Evolutionary conservation across 1,140 invertebrate genomes (phyloP).

Genomic region (Tyrophagus putrescentiae): DNA sequence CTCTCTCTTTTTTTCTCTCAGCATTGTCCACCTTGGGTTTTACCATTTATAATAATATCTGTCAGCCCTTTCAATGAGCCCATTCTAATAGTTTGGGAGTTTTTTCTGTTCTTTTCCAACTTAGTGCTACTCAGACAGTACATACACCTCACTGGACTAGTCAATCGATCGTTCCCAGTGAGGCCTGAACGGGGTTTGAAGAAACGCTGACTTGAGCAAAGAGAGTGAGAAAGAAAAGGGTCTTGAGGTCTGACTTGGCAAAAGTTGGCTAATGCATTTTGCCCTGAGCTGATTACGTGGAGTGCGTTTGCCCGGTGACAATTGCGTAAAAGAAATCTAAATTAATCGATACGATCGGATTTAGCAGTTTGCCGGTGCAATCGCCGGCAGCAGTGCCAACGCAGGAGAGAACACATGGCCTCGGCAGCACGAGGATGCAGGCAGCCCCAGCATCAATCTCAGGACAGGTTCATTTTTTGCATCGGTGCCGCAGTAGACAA

Average conservation of each 20-base stretch:
- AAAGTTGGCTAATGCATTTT: too few relatives aligned
- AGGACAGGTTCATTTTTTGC: conserved; percentile 8
- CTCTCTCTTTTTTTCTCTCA: too few relatives aligned
- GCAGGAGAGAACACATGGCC: too few relatives aligned
- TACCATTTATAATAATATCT: conserved; percentile 10
- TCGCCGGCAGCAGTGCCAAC: too few relatives aligned
- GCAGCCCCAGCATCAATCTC: neutral
- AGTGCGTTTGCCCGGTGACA: neutral
- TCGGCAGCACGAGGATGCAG: too few relatives aligned
- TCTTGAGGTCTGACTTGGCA: too few relatives aligned
- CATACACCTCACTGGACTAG: neutral
- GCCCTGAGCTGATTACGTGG: conserved; percentile 10
- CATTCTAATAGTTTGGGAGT: neutral
- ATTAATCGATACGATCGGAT: conserved; percentile 9
- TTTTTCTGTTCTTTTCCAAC: neutral
- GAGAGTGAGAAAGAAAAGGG: too few relatives aligned
- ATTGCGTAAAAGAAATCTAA: neutral
- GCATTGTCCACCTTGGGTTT: too few relatives aligned
- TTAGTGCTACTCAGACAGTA: neutral
- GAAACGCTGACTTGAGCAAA: too few relatives aligned
- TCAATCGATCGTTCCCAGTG: neutral
- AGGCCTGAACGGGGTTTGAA: too few relatives aligned
- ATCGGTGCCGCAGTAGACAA: neutral
- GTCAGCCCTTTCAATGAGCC: neutral
- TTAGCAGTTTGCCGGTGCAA: neutral